Percentiles rank a stretch among this genome's conserved stretches.
These are phyloP conservation scores for Mus pahari DNA, from an alignment of 2,113 vertebrate genomes.

Conservation along the genomic window DNA sequence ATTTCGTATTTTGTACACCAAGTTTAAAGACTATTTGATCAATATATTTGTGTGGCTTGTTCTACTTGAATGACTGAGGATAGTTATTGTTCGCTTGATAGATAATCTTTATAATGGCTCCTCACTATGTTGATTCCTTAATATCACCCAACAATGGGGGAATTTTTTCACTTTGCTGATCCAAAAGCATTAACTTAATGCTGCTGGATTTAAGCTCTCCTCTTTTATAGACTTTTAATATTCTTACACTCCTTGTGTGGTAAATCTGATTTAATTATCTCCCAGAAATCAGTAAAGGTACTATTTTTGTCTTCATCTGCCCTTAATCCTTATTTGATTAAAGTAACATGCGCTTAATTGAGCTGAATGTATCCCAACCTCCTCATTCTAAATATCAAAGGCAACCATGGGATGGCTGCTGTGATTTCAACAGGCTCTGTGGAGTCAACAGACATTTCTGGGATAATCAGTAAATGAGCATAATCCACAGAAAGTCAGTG, in stretches of 20 bases:
- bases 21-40: constrained; percentile 39
- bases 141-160: background rate
- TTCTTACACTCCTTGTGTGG: constrained; percentile 48
- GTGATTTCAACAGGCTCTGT: constrained; percentile 34
- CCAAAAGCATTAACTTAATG: constrained; percentile 64
- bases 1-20: constrained; percentile 15
- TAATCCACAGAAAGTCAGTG: background rate
- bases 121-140: background rate
- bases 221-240: constrained; percentile 68
- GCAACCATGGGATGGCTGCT: background rate
- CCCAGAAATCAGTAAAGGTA: constrained; percentile 71
- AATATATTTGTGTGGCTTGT: background rate
- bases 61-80: background rate
- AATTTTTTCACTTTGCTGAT: constrained; percentile 52
- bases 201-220: constrained; percentile 62
- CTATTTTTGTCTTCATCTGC: constrained; percentile 70
- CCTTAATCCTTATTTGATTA: constrained; percentile 82
- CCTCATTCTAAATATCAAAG: constrained; percentile 73
- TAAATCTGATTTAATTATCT: constrained; percentile 77
- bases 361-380: constrained; percentile 65
- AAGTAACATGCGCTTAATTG: constrained; percentile 75
- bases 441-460: background rate
- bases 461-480: background rate
- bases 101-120: constrained; percentile 36
- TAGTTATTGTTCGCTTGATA: constrained; percentile 9